Percentiles rank a stretch among this genome's conserved stretches.
These are phyloP conservation scores for Tenthredo amoena DNA, from an alignment of 2,888 invertebrate genomes.

Conservation along the genomic window DNA sequence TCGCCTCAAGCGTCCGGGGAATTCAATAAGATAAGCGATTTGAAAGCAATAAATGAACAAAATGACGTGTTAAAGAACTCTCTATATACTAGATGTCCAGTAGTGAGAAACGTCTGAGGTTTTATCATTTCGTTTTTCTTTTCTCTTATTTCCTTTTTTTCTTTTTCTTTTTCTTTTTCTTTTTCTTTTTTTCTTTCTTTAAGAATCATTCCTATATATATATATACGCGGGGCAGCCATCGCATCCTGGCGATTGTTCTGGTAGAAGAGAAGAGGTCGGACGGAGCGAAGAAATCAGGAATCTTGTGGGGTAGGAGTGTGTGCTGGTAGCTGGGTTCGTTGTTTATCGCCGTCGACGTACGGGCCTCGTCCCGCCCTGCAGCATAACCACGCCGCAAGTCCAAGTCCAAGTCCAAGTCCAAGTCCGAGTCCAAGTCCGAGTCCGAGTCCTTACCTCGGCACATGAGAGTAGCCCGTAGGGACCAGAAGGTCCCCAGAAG, in stretches of 20 bases:
- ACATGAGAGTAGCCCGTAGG: constrained; percentile 14
- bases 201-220: background rate
- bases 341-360: constrained; percentile 64
- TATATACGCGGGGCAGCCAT: background rate
- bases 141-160: background rate
- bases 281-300: constrained; percentile 26
- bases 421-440: background rate
- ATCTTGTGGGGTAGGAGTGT: constrained; percentile 11
- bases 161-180: background rate
- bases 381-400: background rate
- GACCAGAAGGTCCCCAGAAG: constrained; percentile 51
- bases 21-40: constrained; percentile 65
- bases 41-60: background rate
- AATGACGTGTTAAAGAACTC: constrained; percentile 1
- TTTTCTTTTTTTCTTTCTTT: background rate
- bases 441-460: background rate
- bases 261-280: background rate
- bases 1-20: constrained; percentile 62
- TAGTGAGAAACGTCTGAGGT: background rate
- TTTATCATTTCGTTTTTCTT: background rate
- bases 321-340: constrained; percentile 51
- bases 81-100: background rate
- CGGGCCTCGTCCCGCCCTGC: constrained; percentile 51
- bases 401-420: background rate
- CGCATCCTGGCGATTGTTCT: constrained; percentile 2